Evolutionary conservation across 2,888 invertebrate species (phyloP).

Genomic region (Eulithis testata): DNA sequence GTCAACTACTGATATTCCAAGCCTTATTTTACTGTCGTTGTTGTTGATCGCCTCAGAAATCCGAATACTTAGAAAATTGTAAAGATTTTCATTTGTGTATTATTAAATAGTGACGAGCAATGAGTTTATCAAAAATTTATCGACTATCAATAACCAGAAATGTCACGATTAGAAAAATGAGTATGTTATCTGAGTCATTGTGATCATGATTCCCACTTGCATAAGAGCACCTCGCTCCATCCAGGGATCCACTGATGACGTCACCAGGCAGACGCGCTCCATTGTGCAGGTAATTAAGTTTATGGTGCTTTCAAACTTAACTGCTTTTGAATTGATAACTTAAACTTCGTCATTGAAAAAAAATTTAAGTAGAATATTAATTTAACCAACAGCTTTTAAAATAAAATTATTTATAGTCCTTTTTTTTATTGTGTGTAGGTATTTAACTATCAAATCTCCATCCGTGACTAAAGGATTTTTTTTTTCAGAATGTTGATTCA

Average conservation of each 20-base stretch:
- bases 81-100: background rate
- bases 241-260: conserved; percentile 92
- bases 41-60: conserved; percentile 20
- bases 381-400: background rate
- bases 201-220: conserved; percentile 87
- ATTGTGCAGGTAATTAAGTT: conserved; percentile 86
- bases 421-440: too few species aligned
- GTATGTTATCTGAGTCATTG: conserved; percentile 41
- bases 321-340: conserved; percentile 25
- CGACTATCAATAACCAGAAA: conserved; percentile 19
- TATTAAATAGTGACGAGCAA: conserved; percentile 17
- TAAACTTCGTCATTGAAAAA: conserved; percentile 15
- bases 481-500: too few species aligned
- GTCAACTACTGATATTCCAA: too few species aligned
- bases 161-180: conserved; percentile 14
- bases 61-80: conserved; percentile 7
- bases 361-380: background rate
- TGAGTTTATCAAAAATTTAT: conserved; percentile 15
- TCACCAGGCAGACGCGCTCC: conserved; percentile 87
- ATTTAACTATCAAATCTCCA: too few species aligned
- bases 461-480: too few species aligned
- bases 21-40: background rate
- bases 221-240: conserved; percentile 88
- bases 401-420: too few species aligned
- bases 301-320: conserved; percentile 24